Percentiles rank a stretch among this genome's conserved stretches.
Evolutionary conservation across 1,140 invertebrate species (phyloP).

Genomic region (Berghia stephanieae): DNA sequence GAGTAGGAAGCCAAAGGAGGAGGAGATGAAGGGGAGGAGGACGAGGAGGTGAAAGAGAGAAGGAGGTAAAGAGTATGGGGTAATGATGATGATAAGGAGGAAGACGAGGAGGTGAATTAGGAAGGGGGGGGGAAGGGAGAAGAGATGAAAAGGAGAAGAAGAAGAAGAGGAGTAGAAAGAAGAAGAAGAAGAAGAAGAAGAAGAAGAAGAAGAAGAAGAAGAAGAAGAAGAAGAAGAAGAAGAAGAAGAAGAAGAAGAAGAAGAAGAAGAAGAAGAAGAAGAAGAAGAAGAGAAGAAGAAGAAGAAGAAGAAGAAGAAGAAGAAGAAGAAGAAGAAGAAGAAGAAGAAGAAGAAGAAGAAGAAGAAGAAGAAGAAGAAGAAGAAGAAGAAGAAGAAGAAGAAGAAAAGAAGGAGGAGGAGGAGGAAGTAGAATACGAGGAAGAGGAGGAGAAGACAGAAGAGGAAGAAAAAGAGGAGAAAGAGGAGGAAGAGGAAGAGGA

Average conservation of each 20-base stretch:
- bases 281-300: neutral
- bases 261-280: neutral
- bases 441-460: too few relatives aligned
- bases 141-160: neutral
- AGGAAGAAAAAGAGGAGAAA: conserved; percentile 2
- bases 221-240: conserved; percentile 19
- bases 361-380: neutral
- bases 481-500: conserved; percentile 1
- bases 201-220: conserved; percentile 20
- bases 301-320: neutral
- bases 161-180: too few relatives aligned
- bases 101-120: too few relatives aligned
- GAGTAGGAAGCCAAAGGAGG: too few relatives aligned
- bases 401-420: conserved; percentile 2
- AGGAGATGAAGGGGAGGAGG: too few relatives aligned
- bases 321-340: neutral
- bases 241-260: neutral
- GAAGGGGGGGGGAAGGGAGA: too few relatives aligned
- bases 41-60: too few relatives aligned
- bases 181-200: conserved; percentile 20
- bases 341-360: neutral
- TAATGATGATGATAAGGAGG: too few relatives aligned
- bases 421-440: neutral
- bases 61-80: too few relatives aligned
- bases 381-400: neutral